These are phyloP conservation scores for Mamestra brassicae DNA, from an alignment of 2,888 invertebrate genomes.

Conservation along the genomic window DNA sequence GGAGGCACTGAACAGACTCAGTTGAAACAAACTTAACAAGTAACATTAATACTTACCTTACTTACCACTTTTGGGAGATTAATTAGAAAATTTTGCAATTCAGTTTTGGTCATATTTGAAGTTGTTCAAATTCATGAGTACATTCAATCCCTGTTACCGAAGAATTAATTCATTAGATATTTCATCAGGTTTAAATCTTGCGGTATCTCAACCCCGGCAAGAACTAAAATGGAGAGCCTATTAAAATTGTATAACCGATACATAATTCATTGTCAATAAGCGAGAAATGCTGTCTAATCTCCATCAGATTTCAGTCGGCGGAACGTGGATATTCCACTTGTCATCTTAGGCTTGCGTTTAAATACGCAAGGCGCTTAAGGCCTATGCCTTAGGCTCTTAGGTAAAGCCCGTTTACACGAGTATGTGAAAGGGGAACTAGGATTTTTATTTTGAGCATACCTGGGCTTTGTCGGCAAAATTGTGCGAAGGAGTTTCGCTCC, in stretches of 20 bases:
- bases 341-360: conserved; percentile 19
- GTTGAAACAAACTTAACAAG: too few species aligned
- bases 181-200: background rate
- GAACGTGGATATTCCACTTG: conserved; percentile 45
- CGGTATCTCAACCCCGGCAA: background rate
- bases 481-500: background rate
- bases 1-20: too few species aligned
- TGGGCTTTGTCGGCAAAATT: background rate
- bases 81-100: too few species aligned
- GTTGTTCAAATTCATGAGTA: too few species aligned
- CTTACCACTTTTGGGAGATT: too few species aligned
- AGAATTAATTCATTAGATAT: too few species aligned
- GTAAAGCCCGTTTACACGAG: background rate
- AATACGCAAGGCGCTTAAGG: background rate
- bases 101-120: too few species aligned
- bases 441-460: conserved; percentile 8
- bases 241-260: conserved; percentile 63
- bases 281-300: conserved; percentile 59
- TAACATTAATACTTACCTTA: too few species aligned
- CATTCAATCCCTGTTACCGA: too few species aligned
- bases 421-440: background rate
- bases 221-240: conserved; percentile 31
- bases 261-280: conserved; percentile 68
- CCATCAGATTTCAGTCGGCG: conserved; percentile 47
- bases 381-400: background rate